A percentile compares a stretch with the other conserved stretches of the same genome.
These are phyloP conservation scores for Paracentrotus lividus DNA, from an alignment of 53 echinoderm and acorn worm species.

Conservation along the genomic window DNA sequence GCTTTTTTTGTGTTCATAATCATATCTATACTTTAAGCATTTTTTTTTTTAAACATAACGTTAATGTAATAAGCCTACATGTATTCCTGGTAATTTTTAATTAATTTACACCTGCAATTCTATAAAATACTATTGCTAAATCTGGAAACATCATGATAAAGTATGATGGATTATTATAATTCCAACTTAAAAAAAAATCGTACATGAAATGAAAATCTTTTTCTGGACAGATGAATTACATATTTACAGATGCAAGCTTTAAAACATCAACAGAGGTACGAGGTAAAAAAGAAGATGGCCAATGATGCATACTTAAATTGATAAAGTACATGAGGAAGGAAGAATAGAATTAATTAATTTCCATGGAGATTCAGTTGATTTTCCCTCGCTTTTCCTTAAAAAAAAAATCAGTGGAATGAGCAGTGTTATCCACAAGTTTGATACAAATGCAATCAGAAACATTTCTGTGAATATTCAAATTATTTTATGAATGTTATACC, in stretches of 20 bases:
- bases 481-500: neutral
- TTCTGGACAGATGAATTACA: neutral
- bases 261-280: constrained; percentile 3
- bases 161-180: too few relatives aligned
- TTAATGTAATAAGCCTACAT: too few relatives aligned
- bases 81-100: too few relatives aligned
- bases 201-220: neutral
- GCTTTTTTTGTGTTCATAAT: too few relatives aligned
- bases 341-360: neutral
- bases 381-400: too few relatives aligned
- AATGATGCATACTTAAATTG: neutral
- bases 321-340: neutral
- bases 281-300: neutral
- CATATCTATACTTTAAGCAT: too few relatives aligned
- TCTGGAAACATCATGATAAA: too few relatives aligned
- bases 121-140: too few relatives aligned
- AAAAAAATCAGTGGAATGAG: constrained; percentile 22
- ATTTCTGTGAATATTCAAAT: neutral
- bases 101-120: too few relatives aligned
- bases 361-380: too few relatives aligned
- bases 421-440: neutral
- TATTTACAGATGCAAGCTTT: neutral
- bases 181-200: too few relatives aligned
- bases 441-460: neutral
- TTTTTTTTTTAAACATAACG: too few relatives aligned